Evolutionary conservation across 2,113 vertebrate genomes (phyloP).

Genomic region (Platichthys flesus): DNA sequence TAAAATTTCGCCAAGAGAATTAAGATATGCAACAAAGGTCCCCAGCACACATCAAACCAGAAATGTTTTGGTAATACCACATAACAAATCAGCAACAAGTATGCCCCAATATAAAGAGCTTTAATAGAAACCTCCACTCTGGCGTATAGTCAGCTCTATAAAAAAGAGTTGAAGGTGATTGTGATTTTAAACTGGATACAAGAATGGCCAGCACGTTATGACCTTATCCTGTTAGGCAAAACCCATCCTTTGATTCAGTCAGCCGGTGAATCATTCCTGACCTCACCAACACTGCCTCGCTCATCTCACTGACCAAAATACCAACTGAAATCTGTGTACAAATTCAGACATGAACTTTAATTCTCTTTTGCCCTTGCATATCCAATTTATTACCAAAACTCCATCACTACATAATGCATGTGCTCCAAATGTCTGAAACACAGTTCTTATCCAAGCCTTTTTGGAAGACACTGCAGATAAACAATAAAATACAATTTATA

Average conservation of each 20-base stretch:
- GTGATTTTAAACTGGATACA: conserved; percentile 6
- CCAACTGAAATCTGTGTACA: conserved; percentile 11
- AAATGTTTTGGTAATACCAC: no score
- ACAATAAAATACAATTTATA: not conserved
- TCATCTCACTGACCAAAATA: conserved; percentile 26
- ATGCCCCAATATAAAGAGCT: not conserved
- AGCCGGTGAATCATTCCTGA: conserved; percentile 26
- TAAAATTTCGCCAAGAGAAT: not conserved
- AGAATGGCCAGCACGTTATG: not conserved
- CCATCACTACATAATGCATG: not conserved
- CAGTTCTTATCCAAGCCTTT: not conserved
- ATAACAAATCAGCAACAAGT: not conserved
- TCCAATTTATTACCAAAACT: conserved; percentile 5
- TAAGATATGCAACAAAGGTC: not conserved
- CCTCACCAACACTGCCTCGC: conserved; percentile 3
- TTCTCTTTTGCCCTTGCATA: not conserved
- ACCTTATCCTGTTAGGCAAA: conserved; percentile 10
- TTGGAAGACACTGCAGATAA: not conserved
- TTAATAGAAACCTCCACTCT: not conserved
- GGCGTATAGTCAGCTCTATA: not conserved
- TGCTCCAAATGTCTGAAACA: not conserved
- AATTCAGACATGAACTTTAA: conserved; percentile 7
- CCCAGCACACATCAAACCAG: no score
- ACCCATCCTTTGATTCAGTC: conserved; percentile 9
- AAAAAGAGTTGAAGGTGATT: not conserved